phyloP scores from a whole-genome alignment of 2,113 vertebrate species.

The Plecotus auritus region DNA sequence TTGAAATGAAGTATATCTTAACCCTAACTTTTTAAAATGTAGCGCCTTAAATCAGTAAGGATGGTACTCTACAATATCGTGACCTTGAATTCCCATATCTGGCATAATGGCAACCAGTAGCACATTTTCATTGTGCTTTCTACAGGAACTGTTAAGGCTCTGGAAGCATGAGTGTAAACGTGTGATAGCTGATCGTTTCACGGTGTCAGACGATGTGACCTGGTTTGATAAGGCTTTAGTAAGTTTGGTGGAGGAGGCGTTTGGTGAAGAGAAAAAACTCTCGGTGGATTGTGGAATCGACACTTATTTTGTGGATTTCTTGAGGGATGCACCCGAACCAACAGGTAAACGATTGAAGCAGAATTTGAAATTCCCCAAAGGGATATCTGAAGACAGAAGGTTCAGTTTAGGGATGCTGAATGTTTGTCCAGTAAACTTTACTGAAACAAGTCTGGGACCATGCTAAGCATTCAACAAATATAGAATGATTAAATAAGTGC shows the following conservation, averaged over 20 bases:
- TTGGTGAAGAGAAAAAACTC: slow-evolving; percentile 78
- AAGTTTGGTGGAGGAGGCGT: slow-evolving; percentile 83
- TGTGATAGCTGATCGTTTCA: slow-evolving; percentile 95
- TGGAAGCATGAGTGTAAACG: slow-evolving; percentile 97
- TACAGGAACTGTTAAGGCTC: slow-evolving; percentile 86
- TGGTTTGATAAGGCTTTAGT: slow-evolving; percentile 90
- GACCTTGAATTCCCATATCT: neutral
- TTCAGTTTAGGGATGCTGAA: neutral
- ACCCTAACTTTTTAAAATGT: neutral
- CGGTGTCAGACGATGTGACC: slow-evolving; percentile 83
- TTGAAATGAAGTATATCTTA: neutral
- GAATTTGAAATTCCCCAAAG: neutral
- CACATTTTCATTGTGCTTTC: neutral
- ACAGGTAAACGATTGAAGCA: slow-evolving; percentile 82
- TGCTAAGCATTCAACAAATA: neutral
- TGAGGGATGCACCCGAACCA: slow-evolving; percentile 87
- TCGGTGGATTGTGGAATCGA: slow-evolving; percentile 81
- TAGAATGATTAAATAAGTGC: neutral
- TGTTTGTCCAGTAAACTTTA: neutral
- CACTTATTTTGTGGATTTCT: slow-evolving; percentile 94
- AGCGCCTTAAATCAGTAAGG: neutral
- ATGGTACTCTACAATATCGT: neutral
- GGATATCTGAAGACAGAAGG: neutral
- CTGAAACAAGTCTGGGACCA: neutral
- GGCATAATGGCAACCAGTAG: neutral